Evolutionary conservation across 2,888 invertebrate genomes (phyloP), one percentile per base, ranked within the genome.

Genomic region (Phengaris arion): DNA sequence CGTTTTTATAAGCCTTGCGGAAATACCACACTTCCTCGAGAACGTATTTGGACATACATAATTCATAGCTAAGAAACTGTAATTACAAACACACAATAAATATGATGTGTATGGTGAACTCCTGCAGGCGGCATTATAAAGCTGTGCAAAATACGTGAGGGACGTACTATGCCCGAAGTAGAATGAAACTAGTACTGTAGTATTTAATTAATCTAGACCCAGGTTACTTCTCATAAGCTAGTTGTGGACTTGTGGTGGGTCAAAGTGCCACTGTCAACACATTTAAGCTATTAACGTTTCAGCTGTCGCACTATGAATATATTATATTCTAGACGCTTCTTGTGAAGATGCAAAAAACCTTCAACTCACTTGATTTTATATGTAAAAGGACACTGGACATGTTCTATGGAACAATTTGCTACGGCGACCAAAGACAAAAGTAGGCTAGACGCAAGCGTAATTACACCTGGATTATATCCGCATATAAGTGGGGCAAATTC

Each of bases 261-360:
- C 68, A 68, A 68, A 68, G 68, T 68, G 45, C 35, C 35, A 35
- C 35, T 35, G 35, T 4, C 46, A 13, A 59, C 57, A 8, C 22
- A 59, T 22, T 22, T 68, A 68, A 13, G 68, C 68, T 68, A 68
- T 68, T 45, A 68, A 45, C 68, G 68, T 13, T 68, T 12, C 68
- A 68, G 68, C 68, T 68, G 46, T 46, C 13, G 46, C 68, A 45
- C 46, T 48, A 48, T 48, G 48, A 48, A 48, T 48, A 48, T 6
- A 6, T 12, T 6, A 6, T 12, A 46, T 45, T 68, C 68, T 45
- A 46, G 68, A 46, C 46, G 13, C 45, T 46, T 13, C 35, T 6
- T 55, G 12, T 13, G 8, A 68, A 68, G 46, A 68, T n/a, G 8
- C 59, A 22, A 59, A 15, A 15, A 48, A 7, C 6, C 8, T 48